These are phyloP conservation scores for Sinocyclocheilus anophthalmus DNA, from an alignment of 2,113 vertebrate genomes.

Conservation along the genomic window DNA sequence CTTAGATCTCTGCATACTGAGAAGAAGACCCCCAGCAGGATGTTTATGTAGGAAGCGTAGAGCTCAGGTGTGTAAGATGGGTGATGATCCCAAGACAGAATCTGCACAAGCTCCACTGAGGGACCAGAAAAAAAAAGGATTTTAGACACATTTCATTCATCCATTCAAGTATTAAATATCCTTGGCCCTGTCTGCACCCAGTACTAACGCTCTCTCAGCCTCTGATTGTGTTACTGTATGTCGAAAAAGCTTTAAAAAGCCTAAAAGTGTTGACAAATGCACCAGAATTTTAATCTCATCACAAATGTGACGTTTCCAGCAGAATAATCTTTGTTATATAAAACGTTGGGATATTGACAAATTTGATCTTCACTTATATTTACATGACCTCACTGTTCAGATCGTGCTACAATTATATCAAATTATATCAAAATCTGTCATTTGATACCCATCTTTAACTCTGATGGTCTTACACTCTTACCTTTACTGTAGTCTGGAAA, in stretches of 20 bases:
- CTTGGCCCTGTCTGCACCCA: background rate
- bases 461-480: conserved; percentile 60
- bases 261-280: background rate
- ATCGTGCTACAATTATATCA: background rate
- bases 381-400: background rate
- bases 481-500: conserved; percentile 98
- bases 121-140: conserved; percentile 35
- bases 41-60: conserved; percentile 94
- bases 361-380: background rate
- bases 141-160: background rate
- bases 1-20: conserved; percentile 92
- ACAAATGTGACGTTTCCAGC: background rate
- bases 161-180: background rate
- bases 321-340: background rate
- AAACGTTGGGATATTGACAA: background rate
- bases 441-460: background rate
- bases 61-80: too few relatives aligned
- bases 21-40: conserved; percentile 96
- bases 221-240: background rate
- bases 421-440: background rate
- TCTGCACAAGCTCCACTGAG: conserved; percentile 89
- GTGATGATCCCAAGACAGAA: conserved; percentile 75
- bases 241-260: background rate
- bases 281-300: background rate
- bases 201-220: background rate